These are phyloP conservation scores for Drosophila mayri DNA, from an alignment of 1,140 invertebrate species.

Conservation along the genomic window DNA sequence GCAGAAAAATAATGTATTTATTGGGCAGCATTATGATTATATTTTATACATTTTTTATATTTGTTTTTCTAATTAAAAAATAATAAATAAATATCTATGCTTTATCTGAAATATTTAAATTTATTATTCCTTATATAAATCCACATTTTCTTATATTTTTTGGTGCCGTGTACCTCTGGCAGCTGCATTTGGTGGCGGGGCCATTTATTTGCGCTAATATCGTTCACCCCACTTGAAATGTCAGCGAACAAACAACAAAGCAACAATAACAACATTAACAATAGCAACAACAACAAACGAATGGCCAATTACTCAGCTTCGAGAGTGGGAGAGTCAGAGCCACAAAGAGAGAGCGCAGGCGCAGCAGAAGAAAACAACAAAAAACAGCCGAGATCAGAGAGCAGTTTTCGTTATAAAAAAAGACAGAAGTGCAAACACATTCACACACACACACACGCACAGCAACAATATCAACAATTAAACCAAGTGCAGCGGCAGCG, in stretches of 20 bases:
- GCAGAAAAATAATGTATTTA: neutral
- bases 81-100: too few relatives aligned
- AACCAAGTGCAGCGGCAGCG: conserved; percentile 25
- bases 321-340: conserved; percentile 5
- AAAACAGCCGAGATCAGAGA: conserved; percentile 35
- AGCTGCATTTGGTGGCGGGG: conserved; percentile 72
- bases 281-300: conserved; percentile 12
- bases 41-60: neutral
- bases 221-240: conserved; percentile 81
- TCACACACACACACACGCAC: conserved; percentile 1
- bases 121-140: neutral
- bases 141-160: neutral
- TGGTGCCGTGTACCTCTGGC: conserved; percentile 17
- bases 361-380: conserved; percentile 40
- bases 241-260: conserved; percentile 64
- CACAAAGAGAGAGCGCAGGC: conserved; percentile 36
- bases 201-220: conserved; percentile 83
- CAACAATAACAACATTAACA: conserved; percentile 26
- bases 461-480: conserved; percentile 31
- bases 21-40: neutral
- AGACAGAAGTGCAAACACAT: conserved; percentile 23
- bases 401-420: conserved; percentile 26
- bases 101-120: neutral
- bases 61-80: neutral
- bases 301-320: conserved; percentile 43